Base-by-base conservation (phyloP, 2,888 invertebrate species). In the Tachina lurida region DNA sequence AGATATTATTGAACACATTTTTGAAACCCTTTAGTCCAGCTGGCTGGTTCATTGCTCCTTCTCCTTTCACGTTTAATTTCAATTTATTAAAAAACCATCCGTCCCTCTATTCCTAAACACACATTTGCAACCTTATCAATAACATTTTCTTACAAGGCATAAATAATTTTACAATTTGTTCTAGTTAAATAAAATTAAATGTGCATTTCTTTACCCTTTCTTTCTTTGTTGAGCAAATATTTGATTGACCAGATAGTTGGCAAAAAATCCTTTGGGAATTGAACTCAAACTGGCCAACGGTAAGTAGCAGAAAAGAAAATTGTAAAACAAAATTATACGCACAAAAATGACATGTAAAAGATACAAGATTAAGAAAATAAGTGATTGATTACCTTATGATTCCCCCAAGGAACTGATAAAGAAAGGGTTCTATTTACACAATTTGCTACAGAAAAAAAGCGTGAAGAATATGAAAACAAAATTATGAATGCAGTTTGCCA, bases 151-250 rank as follows among this genome's bases (percentile, higher is more conserved):
- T 83, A 83, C 83, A 83, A 83, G 77, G 83, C 83, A 77, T 83
- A 77, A 83, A 83, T 83, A 83, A 83, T 83, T 83, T 73, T 73
- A 67, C 77, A 77, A 83, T 83, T 83, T 83, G 77, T 83, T 83
- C 71, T 71, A 83, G 77, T 77, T 83, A 77, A 83, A 83, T 58
- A 65, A 83, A 83, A 83, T 83, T 83, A 83, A 83, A 83, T 45
- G 67, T 60, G 17, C 62, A 19, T 19, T 41, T 22, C 45, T 74
- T 15, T 68, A 77, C 77, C 77, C 77, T 41, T 63, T 63, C 17
- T 43, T 43, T n/a, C 4, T 47, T 19, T 31, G 19, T 74, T 73
- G 47, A 67, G 62, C 73, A 67, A 68, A 78, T 78, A 83, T 74
- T 77, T 83, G 83, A 78, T 78, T 83, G 83, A 83, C 83, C 83